Evolutionary conservation across 2,888 invertebrate genomes (phyloP).

Genomic region (Pseudococcus viburni): DNA sequence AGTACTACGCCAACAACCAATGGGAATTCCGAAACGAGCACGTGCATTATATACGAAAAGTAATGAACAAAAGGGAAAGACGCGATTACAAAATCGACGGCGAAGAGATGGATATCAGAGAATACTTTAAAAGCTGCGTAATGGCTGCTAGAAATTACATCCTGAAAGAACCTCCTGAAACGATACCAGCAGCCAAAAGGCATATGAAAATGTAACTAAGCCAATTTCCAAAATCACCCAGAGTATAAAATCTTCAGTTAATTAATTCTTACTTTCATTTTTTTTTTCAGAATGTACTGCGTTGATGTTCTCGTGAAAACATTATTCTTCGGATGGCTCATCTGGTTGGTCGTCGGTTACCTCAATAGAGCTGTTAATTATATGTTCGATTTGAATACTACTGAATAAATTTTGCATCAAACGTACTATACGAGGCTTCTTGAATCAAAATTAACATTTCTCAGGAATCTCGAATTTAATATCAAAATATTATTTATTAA

Average conservation of each 20-base stretch:
- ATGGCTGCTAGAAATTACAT: slow-evolving; percentile 85
- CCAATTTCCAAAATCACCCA: too few species aligned
- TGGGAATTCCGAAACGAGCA: slow-evolving; percentile 89
- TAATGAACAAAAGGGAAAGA: slow-evolving; percentile 79
- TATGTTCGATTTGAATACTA: slow-evolving; percentile 47
- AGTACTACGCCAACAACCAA: slow-evolving; percentile 92
- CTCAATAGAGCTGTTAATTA: slow-evolving; percentile 60
- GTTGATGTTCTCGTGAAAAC: slow-evolving; percentile 83
- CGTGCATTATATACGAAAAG: slow-evolving; percentile 75
- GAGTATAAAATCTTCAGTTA: too few species aligned
- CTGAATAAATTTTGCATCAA: background rate
- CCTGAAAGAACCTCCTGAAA: slow-evolving; percentile 86
- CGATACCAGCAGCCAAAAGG: slow-evolving; percentile 83
- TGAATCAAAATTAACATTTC: slow-evolving; percentile 47
- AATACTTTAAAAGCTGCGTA: slow-evolving; percentile 88
- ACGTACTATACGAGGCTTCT: slow-evolving; percentile 6
- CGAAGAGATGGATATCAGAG: slow-evolving; percentile 80
- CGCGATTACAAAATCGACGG: slow-evolving; percentile 81
- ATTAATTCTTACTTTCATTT: slow-evolving; percentile 25
- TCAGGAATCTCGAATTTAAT: slow-evolving; percentile 45
- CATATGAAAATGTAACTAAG: slow-evolving; percentile 82
- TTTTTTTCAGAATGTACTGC: slow-evolving; percentile 85
- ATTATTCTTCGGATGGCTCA: slow-evolving; percentile 78
- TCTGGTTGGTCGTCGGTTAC: slow-evolving; percentile 71
- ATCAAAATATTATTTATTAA: slow-evolving; percentile 52